phyloP scores from a whole-genome alignment of 2,888 invertebrate genomes.

The Pseudococcus jackbeardsleyi region DNA sequence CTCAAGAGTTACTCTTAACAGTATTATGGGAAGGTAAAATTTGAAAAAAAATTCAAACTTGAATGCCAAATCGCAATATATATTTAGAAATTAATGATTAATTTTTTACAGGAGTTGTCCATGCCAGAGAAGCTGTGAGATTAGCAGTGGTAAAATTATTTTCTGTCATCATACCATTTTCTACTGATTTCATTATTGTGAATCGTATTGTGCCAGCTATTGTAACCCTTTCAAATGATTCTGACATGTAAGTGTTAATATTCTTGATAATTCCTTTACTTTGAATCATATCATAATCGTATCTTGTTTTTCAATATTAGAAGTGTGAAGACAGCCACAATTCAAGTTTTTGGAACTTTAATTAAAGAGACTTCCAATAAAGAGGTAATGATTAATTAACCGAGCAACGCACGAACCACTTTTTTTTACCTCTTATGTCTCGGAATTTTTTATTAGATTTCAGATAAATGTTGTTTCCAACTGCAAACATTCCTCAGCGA shows the following conservation, averaged over 20 bases:
- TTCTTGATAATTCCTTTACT: not conserved
- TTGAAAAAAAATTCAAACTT: not conserved
- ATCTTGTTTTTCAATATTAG: conserved; percentile 69
- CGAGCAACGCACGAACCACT: not conserved
- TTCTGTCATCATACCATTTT: conserved; percentile 73
- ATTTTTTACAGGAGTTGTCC: conserved; percentile 74
- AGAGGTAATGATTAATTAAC: conserved; percentile 57
- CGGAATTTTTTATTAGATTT: conserved; percentile 70
- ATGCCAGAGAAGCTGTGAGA: conserved; percentile 76
- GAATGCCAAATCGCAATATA: not conserved
- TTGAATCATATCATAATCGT: conserved; percentile 26
- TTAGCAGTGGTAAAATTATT: conserved; percentile 76
- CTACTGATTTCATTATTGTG: conserved; percentile 74
- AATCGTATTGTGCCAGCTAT: conserved; percentile 78
- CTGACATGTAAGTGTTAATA: conserved; percentile 75
- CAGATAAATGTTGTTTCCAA: conserved; percentile 74
- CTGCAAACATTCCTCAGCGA: conserved; percentile 71
- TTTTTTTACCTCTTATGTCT: conserved; percentile 18
- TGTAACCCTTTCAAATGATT: conserved; percentile 79
- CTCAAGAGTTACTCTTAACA: conserved; percentile 76
- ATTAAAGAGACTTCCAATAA: conserved; percentile 65
- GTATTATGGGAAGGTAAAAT: conserved; percentile 77
- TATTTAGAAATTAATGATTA: not conserved
- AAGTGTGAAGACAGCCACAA: conserved; percentile 75
- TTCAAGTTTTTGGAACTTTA: conserved; percentile 74